Base-by-base conservation (phyloP, 2,113 vertebrate species). In the Aythya baeri region DNA sequence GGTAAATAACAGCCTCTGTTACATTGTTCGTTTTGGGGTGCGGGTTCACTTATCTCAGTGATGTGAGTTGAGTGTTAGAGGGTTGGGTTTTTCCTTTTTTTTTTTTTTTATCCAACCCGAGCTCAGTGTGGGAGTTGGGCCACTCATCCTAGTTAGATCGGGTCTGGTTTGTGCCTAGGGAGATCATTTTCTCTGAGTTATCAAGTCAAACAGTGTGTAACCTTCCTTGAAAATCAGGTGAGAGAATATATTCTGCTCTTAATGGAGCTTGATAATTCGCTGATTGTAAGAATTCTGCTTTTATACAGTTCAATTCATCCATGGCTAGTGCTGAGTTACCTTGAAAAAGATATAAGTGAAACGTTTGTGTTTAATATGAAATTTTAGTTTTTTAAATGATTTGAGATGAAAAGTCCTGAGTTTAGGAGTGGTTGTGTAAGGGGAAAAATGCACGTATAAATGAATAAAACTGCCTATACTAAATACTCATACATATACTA, bases 1-100 rank as follows among this genome's bases (percentile, higher is more conserved):
- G 98, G 98, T 98, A 96, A 96, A 92, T 93, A 83, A 18, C 7
- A 1, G 13, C 23, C 49, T 8, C 8, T 44, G 2, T 13, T 43
- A 2, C 18, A 0, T 11, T 12, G 17, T 50, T 76, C 27, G 22
- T 13, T 52, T 44, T 23, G 82, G 34, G 72, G 31, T 23, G 41
- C 7, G 6, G 55, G 17, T 11, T 20, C 8, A 0, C 31, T 36
- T 9, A 20, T 27, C 14, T 6, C 17, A 8, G 29, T 4, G 61
- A 4, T 13, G 5, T 13, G 32, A 61, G 41, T 2, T 17, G 13
- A 14, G 17, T 7, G 13, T 27, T 32, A 17, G 9, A 21, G 32
- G 8, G 6, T 11, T 29, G 49, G 41, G 41, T 41, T 41, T 41
- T 41, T 41, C 41, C 41, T 41, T 54, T 61, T 50, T 63, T 52